Evolutionary conservation across 53 echinoderm and acorn worm genomes (phyloP), one percentile per base, ranked within the genome.

Genomic region (Crossaster papposus): DNA sequence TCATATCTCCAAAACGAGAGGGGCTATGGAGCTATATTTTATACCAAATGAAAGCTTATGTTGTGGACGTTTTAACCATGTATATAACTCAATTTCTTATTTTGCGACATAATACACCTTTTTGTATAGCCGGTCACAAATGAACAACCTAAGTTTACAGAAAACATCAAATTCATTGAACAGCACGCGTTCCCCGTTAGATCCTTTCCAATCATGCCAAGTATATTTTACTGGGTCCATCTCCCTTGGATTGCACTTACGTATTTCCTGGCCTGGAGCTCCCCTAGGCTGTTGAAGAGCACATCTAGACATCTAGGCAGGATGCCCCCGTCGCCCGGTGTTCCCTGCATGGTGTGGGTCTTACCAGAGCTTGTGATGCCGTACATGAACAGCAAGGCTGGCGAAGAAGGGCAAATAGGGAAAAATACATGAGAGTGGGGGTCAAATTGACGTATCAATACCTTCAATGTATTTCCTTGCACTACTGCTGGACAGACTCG

Each of bases 331-430:
- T 97, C 97, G 14, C 89, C 85, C 4, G 95, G 91, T 30, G 94
- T 84, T 44, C 97, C 97, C 58, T 93, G 93, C 95, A 97, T 95
- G 15, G 97, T 97, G 83, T 97, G 81, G 14, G 97, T 97, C 95
- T 97, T 97, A 15, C 97, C 97, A 5, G 97, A 97, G 37, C 94
- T 92, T 78, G 97, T 97, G 78, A 97, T 94, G 17, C 97, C 97
- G 84, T 97, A 97, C 94, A 95, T 97, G 71, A 97, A 97, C 64
- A 97, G 54, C 33, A 97, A 90, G 44, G 94, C 97, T 96, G 35
- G 24, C 51, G 24, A 52, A 15, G 11, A 22, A 62, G 14, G 14
- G 14, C 5, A 18, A 18, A 55, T 2, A 55, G 14, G 14, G 2
- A 20, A 58, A 58, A 58, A 1, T 2, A 81, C 22, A 1, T 53